These are phyloP conservation scores for Heliothis virescens DNA, from an alignment of 1,140 invertebrate species.

Conservation along the genomic window DNA sequence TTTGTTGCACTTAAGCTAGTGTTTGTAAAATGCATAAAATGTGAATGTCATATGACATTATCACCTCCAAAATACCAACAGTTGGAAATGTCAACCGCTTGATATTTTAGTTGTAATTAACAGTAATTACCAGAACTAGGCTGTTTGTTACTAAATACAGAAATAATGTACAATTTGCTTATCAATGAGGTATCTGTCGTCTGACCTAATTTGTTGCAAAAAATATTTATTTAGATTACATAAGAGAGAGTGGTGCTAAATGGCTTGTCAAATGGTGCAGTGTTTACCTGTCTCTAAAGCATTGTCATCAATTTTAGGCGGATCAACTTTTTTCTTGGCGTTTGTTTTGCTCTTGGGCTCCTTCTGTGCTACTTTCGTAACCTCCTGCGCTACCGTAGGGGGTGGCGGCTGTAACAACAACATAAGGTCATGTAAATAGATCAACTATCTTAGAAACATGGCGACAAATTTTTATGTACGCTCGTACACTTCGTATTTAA, in stretches of 20 bases:
- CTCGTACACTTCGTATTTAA: not conserved
- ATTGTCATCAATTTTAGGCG: constrained; percentile 65
- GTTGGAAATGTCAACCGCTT: constrained; percentile 2
- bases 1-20: too few relatives aligned
- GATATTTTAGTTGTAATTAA: not conserved
- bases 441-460: constrained; percentile 59
- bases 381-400: constrained; percentile 52
- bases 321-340: constrained; percentile 66
- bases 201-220: constrained; percentile 16
- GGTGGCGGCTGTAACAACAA: constrained; percentile 65
- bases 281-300: constrained; percentile 73
- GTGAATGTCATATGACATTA: too few relatives aligned
- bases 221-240: constrained; percentile 33
- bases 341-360: constrained; percentile 58
- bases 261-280: not conserved
- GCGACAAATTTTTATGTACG: constrained; percentile 52
- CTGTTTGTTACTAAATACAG: not conserved
- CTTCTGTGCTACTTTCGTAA: constrained; percentile 54
- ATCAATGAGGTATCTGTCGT: too few relatives aligned
- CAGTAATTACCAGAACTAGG: not conserved
- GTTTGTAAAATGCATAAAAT: too few relatives aligned
- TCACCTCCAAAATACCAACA: too few relatives aligned
- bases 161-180: not conserved
- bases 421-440: constrained; percentile 49
- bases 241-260: constrained; percentile 20